Evolutionary conservation across 2,113 vertebrate species (phyloP), one percentile per base, ranked within the genome.

Genomic region (Miniopterus natalensis): DNA sequence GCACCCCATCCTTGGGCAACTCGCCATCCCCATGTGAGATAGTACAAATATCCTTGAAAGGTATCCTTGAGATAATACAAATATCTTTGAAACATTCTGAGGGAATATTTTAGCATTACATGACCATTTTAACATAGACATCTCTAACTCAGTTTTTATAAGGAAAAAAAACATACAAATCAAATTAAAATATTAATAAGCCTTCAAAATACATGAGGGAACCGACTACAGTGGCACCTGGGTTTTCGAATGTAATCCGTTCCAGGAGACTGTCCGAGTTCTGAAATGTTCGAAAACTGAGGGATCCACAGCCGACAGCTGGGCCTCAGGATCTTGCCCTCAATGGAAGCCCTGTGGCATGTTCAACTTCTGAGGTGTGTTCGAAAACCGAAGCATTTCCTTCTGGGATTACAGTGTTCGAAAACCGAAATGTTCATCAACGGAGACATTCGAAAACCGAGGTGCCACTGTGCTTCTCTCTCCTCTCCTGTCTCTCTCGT

Each of bases 21-120:
- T 79, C 49, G 63, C 36, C 20, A 36, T 59, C 65, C 29, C 2
- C 17, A n/a, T 21, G 11, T 29, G 14, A 71, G 13, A 65, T 40
- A 71, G 10, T 63, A 18, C 10, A 84, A 80, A 85, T 63, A 88
- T n/a, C 49, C 12, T 65, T 66, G 8, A 94, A 96, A 81, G 21
- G 18, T 73, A n/a, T 10, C 94, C 31, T 49, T n/a, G 66, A 27
- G 13, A 65, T 40, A 71, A 13, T 63, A 18, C 10, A 84, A 80
- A 85, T 63, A 88, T n/a, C 49, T 9, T 65, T 63, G 29, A 47
- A 96, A 71, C 7, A 55, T 70, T 95, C 73, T 90, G 55, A 78
- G 9, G 14, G 40, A 92, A 7, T 70, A 8, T 49, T 89, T 94
- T 81, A 81, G 27, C 23, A 59, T 74, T 68, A 45, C 14, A 23